Percentiles rank a stretch among this genome's conserved stretches.
Conservation (phyloP, 2,797 vertebrate genomes). For the Anguilla megastoma region DNA sequence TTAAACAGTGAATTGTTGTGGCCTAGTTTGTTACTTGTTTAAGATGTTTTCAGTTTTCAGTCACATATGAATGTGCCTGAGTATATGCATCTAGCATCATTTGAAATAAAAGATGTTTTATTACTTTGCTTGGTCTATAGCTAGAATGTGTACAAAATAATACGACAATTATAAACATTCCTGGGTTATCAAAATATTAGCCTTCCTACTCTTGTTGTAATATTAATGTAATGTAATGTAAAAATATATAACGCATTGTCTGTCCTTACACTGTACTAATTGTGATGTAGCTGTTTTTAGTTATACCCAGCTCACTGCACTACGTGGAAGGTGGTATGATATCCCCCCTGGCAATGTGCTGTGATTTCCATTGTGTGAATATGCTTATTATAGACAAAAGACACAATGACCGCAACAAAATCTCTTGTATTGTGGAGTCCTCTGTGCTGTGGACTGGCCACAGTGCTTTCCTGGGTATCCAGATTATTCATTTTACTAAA, state of each 20-base stretch:
- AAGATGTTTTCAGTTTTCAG: constrained; percentile 30
- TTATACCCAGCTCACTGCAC: neutral
- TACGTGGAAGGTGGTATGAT: neutral
- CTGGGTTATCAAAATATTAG: constrained; percentile 22
- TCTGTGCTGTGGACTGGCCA: neutral
- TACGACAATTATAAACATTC: neutral
- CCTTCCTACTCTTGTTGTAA: constrained; percentile 11
- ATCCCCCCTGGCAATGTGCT: neutral
- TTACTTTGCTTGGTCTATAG: constrained; percentile 1
- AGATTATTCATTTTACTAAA: neutral
- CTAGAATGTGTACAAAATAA: constrained; percentile 9
- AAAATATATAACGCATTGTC: constrained; percentile 1
- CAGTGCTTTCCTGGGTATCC: neutral
- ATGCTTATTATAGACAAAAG: neutral
- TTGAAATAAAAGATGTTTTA: constrained; percentile 22
- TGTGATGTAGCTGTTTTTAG: neutral
- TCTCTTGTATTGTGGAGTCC: neutral
- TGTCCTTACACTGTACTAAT: neutral
- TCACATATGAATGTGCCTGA: constrained; percentile 27
- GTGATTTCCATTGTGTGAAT: constrained; percentile 8
- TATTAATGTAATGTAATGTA: constrained; percentile 23
- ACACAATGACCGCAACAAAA: neutral
- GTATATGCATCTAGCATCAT: neutral
- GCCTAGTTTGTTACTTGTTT: constrained; percentile 13
- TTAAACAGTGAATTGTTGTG: constrained; percentile 7